Conservation (phyloP, 2,113 vertebrate species). For the Eidolon helvum region DNA sequence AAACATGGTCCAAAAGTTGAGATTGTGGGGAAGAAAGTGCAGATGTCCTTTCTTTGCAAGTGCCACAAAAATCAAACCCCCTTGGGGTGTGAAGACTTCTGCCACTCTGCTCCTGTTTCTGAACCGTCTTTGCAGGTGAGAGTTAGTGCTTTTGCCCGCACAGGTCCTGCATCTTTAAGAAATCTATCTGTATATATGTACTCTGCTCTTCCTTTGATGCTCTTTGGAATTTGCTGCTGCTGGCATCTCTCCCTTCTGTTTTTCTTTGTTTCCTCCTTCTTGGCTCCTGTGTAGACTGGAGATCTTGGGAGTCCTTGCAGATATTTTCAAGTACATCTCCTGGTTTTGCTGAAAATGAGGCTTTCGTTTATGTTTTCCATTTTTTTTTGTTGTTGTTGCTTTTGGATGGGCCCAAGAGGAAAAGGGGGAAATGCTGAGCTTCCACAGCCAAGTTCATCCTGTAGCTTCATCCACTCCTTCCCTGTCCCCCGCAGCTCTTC, state of each 20-base stretch:
- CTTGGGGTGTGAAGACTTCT: too few species aligned
- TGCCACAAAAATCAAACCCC: neutral
- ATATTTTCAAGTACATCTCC: neutral
- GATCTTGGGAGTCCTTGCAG: neutral
- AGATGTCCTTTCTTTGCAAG: neutral
- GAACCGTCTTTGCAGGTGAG: too few species aligned
- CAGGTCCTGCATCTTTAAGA: neutral
- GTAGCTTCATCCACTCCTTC: neutral
- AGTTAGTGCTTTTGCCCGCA: neutral
- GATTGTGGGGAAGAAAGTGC: neutral
- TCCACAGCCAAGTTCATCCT: neutral
- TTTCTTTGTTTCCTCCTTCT: neutral
- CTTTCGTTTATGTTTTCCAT: neutral
- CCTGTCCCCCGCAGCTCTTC: neutral
- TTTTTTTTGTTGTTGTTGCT: neutral
- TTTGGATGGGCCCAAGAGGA: neutral
- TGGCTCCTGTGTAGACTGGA: neutral
- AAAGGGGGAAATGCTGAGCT: neutral
- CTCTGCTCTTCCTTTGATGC: neutral
- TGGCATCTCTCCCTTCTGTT: neutral
- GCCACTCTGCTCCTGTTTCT: neutral
- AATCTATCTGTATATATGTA: accelerated
- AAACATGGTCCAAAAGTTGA: neutral
- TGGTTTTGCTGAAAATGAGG: neutral
- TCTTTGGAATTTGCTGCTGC: too few species aligned